Base-by-base conservation (phyloP, 2,113 vertebrate genomes). In the Notothenia rossii region DNA sequence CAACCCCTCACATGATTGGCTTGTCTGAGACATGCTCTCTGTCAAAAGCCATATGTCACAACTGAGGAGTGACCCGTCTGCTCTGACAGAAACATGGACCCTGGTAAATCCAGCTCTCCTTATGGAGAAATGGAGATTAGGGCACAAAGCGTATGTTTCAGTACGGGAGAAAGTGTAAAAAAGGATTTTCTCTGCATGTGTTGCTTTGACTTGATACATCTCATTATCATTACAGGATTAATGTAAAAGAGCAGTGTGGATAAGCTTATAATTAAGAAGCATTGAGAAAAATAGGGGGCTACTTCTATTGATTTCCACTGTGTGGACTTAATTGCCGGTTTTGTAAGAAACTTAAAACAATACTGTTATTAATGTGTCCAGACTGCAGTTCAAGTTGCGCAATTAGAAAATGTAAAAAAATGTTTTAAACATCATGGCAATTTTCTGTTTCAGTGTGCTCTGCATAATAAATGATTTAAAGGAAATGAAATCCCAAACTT, bases 41-140 rank as follows among this genome's bases (percentile, higher is more conserved):
- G 85, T 81, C 88, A 88, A 89, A 93, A 89, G 83, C 92, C 94
- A 94, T 95, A 95, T 95, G 93, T 94, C 91, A 91, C 87, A 71
- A 61, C 55, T 53, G 75, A 85, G 61, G 82, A 87, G 80, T 56
- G 84, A 84, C 69, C 75, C 53, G 77, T 82, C 79, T 88, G 74
- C 80, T 82, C 62, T 13, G 63, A 72, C 25, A 62, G 64, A 80
- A 79, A 88, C 79, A 40, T 20, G 29, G 33, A 70, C 59, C 58
- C 83, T 77, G 20, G 5, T 53, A 72, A 89, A 87, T 87, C 86
- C 86, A 79, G 20, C 74, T 83, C 77, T 87, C 85, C 77, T 79
- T 62, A 29, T 83, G 83, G 80, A 81, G 78, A 74, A 66, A 65
- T 43, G 33, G 81, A 91, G 91, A 91, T 93, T 84, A 92, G 7